A percentile compares a stretch with the other conserved stretches of the same genome.
Conservation (phyloP, 2,888 invertebrate genomes). For the Andrena trimmerana region DNA sequence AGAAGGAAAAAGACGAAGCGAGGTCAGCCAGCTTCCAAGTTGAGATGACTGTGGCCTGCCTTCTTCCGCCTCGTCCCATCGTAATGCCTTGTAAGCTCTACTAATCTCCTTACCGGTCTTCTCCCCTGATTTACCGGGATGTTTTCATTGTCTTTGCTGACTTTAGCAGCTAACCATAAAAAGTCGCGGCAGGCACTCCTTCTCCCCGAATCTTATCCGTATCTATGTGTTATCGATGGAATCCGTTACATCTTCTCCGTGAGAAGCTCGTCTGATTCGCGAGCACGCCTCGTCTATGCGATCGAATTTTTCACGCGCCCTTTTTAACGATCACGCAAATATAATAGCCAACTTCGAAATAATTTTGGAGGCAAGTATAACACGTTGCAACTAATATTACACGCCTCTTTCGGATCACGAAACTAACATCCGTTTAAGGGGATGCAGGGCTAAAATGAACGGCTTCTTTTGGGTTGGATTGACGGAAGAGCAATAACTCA, state of each 20-base stretch:
- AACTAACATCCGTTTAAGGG: too few species aligned
- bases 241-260: conserved; percentile 8
- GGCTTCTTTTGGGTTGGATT: too few species aligned
- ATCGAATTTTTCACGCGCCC: conserved; percentile 39
- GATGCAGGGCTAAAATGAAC: too few species aligned
- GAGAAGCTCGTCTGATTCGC: conserved; percentile 63
- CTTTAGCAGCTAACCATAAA: conserved; percentile 73
- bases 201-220: conserved; percentile 39
- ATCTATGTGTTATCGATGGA: conserved; percentile 50
- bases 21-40: conserved; percentile 73
- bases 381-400: too few species aligned
- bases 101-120: conserved; percentile 81
- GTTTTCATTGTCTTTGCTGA: conserved; percentile 82
- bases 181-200: conserved; percentile 51
- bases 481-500: too few species aligned
- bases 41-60: conserved; percentile 68
- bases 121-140: conserved; percentile 82
- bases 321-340: conserved; percentile 12
- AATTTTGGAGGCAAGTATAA: too few species aligned
- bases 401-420: too few species aligned
- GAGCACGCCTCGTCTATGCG: conserved; percentile 47
- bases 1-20: conserved; percentile 61
- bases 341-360: too few species aligned
- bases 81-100: conserved; percentile 81
- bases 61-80: conserved; percentile 66